Percentiles rank a stretch among this genome's conserved stretches.
Conservation (phyloP, 1,140 invertebrate genomes). For the Maconellicoccus hirsutus region DNA sequence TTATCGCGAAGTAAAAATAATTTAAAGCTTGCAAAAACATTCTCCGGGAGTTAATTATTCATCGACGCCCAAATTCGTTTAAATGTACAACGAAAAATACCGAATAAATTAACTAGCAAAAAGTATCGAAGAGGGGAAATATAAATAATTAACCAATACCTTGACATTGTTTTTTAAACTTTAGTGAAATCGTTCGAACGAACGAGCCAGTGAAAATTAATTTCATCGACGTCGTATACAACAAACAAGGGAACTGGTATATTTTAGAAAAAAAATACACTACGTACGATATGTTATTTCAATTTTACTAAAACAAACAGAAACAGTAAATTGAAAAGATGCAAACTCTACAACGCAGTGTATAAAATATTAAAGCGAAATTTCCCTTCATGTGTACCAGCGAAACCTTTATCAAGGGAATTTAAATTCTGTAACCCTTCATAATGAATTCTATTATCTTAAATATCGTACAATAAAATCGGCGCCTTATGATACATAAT, state of each 20-base stretch:
- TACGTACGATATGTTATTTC: background rate
- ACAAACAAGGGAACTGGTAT: background rate
- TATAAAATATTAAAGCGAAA: slow-evolving; percentile 10
- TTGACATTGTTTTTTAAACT: background rate
- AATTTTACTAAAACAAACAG: slow-evolving; percentile 10
- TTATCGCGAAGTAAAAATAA: background rate
- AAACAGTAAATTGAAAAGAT: slow-evolving; percentile 8
- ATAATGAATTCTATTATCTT: slow-evolving; percentile 10
- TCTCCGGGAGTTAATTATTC: background rate
- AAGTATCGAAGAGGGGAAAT: background rate
- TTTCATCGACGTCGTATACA: background rate
- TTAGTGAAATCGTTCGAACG: background rate
- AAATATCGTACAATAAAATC: slow-evolving; percentile 6
- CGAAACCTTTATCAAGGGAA: background rate
- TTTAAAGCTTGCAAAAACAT: slow-evolving; percentile 4
- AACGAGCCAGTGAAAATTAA: background rate
- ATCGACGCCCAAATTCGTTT: background rate
- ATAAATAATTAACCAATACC: background rate
- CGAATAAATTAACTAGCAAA: background rate
- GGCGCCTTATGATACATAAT: slow-evolving; percentile 7
- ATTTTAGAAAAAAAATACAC: background rate
- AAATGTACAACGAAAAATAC: background rate
- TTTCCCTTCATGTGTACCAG: background rate
- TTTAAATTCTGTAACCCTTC: slow-evolving; percentile 9
- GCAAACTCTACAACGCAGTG: background rate